Base-by-base conservation (phyloP, 1,140 invertebrate genomes). In the Tetramorium parvispinum region DNA sequence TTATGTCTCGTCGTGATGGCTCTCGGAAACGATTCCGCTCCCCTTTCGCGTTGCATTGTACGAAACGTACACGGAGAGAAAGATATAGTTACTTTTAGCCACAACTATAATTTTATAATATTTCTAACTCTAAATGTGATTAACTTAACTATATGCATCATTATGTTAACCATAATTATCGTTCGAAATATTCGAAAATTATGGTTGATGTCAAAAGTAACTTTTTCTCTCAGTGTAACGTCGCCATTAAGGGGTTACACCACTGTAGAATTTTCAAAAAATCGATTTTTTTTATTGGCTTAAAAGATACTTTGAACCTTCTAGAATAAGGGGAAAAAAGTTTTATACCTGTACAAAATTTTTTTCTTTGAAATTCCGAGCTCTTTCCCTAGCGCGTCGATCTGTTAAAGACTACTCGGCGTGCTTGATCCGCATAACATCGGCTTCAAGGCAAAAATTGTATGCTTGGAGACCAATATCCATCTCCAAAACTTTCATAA, bases 1-100 rank as follows among this genome's bases (percentile, higher is more conserved):
- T 78, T 65, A 77, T 46, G 76, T 78, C 40, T 78, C 75, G 53
- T 63, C 57, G 57, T 66, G 76, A 78, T 65, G 76, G 59, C 76
- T 78, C 61, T 65, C 40, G 59, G 55, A 77, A 77, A 77, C 55
- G 75, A 77, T 32, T 10, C 21, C 37, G 21, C 13, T 77, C 40
- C 55, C 16, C 32, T 27, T 77, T 77, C 55, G 73, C 55, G 40
- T 77, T 43, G 55, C 55, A 61, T 61, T 63, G 21, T 46, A 13
- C 75, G 59, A 77, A 63, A 61, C 73, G 16, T 18, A 76, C 37
- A 37, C n/a, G n/a, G n/a, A n/a, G n/a, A n/a, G n/a, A n/a, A n/a
- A n/a, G n/a, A n/a, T n/a, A n/a, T n/a, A n/a, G n/a, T n/a, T n/a
- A n/a, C n/a, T n/a, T n/a, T n/a, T n/a, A n/a, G n/a, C n/a, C n/a